Percentiles rank a stretch among this genome's conserved stretches.
These are phyloP conservation scores for Stegostoma tigrinum DNA, from an alignment of 2,113 vertebrate genomes.

Conservation along the genomic window DNA sequence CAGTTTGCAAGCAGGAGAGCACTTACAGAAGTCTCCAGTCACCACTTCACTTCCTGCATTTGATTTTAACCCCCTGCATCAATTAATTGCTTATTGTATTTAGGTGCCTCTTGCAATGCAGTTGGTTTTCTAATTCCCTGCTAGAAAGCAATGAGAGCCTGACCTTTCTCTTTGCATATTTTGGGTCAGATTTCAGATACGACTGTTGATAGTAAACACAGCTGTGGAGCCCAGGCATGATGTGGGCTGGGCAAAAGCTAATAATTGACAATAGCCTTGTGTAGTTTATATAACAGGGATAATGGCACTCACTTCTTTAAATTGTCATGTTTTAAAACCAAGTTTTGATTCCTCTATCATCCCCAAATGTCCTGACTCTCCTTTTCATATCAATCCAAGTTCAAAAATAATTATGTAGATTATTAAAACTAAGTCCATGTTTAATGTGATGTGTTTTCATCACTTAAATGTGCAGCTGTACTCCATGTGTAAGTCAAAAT, in stretches of 20 bases:
- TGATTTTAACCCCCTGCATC: background rate
- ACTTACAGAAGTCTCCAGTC: too few species aligned
- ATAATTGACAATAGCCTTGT: background rate
- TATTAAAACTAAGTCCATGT: background rate
- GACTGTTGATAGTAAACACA: background rate
- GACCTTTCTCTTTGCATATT: background rate
- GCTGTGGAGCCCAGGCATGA: background rate
- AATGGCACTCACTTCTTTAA: background rate
- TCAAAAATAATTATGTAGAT: background rate
- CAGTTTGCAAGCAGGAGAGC: background rate
- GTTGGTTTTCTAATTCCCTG: background rate
- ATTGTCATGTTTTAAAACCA: background rate
- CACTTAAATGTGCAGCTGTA: background rate
- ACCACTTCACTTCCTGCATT: background rate
- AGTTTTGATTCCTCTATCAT: background rate
- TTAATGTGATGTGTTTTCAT: background rate
- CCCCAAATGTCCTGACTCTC: background rate
- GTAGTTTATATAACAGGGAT: background rate
- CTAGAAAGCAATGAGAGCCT: background rate
- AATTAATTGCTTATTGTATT: background rate
- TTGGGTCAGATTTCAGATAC: constrained; percentile 19
- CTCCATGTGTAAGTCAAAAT: background rate
- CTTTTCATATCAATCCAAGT: background rate
- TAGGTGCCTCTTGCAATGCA: background rate
- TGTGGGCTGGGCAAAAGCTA: background rate